Evolutionary conservation across 2,888 invertebrate species (phyloP).

Genomic region (Ceratothoa steindachneri): DNA sequence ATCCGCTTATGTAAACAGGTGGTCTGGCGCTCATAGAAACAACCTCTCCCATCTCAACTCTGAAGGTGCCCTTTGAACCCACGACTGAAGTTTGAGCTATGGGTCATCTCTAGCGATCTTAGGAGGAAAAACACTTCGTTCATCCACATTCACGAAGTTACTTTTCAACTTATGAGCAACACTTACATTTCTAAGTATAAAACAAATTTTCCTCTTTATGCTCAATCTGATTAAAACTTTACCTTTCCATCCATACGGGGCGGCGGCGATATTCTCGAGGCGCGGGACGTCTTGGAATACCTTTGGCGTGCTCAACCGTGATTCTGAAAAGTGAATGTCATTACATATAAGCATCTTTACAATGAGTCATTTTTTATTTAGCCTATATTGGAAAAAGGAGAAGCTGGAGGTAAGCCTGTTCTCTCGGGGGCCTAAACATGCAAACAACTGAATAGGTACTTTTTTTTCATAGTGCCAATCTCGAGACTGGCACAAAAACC

Average conservation of each 20-base stretch:
- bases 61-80: not conserved
- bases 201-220: too few species aligned
- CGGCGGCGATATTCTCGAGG: not conserved
- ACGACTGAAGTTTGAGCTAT: not conserved
- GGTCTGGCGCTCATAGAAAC: not conserved
- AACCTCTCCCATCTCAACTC: not conserved
- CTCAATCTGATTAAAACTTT: too few species aligned
- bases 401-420: too few species aligned
- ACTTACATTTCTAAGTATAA: not conserved
- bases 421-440: too few species aligned
- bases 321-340: conserved; percentile 54
- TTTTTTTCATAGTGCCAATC: too few species aligned
- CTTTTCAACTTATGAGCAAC: too few species aligned
- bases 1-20: not conserved
- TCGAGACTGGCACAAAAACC: too few species aligned
- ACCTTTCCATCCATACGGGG: not conserved
- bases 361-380: too few species aligned
- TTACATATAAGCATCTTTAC: too few species aligned
- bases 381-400: too few species aligned
- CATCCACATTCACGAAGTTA: too few species aligned
- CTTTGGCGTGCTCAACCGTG: conserved; percentile 81
- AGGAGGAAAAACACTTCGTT: not conserved
- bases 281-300: conserved; percentile 59
- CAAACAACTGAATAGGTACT: too few species aligned
- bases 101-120: not conserved